phyloP scores from a whole-genome alignment of 1,140 invertebrate species.

The Ceratosolen solmsi region DNA sequence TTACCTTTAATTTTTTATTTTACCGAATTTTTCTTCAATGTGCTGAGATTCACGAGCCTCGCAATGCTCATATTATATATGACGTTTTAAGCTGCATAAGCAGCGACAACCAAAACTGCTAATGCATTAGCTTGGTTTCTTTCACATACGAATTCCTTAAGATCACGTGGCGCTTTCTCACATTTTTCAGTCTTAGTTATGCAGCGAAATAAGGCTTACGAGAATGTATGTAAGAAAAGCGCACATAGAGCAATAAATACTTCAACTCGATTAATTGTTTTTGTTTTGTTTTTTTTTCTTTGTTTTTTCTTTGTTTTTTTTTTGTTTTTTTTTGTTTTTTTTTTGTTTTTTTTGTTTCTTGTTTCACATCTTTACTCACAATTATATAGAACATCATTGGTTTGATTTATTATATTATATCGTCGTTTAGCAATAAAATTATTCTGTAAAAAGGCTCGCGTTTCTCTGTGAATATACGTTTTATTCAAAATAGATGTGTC shows the following conservation, averaged over 20 bases:
- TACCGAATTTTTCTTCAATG: slow-evolving; percentile 12
- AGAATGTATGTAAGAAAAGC: slow-evolving; percentile 37
- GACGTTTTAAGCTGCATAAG: slow-evolving; percentile 4
- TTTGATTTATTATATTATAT: neutral
- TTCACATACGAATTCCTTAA: slow-evolving; percentile 4
- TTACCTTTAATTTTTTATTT: slow-evolving; percentile 15
- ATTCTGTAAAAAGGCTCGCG: slow-evolving; percentile 45
- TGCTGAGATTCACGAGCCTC: slow-evolving; percentile 21
- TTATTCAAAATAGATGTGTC: slow-evolving; percentile 49
- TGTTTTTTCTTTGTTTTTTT: neutral
- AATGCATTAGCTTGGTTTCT: slow-evolving; percentile 13
- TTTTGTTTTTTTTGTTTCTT: neutral
- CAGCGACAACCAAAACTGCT: slow-evolving; percentile 15
- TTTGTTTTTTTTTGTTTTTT: too few species aligned
- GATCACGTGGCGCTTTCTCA: neutral
- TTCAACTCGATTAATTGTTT: too few species aligned
- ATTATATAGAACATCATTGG: neutral
- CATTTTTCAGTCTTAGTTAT: slow-evolving; percentile 45
- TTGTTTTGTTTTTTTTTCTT: too few species aligned
- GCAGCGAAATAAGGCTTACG: slow-evolving; percentile 40
- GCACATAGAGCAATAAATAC: too few species aligned
- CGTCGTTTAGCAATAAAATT: slow-evolving; percentile 22
- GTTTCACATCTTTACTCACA: neutral
- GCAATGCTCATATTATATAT: neutral
- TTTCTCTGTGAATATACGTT: slow-evolving; percentile 40